Evolutionary conservation across 2,113 vertebrate species (phyloP).

Genomic region (Otolemur garnettii): DNA sequence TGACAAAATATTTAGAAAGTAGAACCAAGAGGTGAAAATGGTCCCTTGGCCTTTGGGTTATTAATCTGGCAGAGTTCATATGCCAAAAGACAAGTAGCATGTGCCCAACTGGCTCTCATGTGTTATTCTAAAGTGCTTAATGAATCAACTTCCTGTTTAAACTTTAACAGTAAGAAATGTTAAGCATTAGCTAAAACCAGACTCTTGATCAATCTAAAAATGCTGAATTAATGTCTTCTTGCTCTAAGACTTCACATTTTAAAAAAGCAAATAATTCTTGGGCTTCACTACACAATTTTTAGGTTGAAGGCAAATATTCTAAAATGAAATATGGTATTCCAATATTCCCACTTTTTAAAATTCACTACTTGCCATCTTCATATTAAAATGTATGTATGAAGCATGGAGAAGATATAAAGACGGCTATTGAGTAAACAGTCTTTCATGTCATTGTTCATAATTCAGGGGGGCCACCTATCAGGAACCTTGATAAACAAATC

Average conservation of each 20-base stretch:
- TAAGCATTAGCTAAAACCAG: background rate
- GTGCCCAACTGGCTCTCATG: background rate
- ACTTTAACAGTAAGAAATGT: background rate
- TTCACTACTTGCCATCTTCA: background rate
- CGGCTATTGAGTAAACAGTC: background rate
- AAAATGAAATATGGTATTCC: conserved; percentile 29
- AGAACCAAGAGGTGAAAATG: background rate
- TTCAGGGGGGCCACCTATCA: background rate
- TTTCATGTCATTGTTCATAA: background rate
- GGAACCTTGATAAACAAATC: background rate
- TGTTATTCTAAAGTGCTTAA: background rate
- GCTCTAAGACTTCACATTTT: background rate
- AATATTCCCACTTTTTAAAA: background rate
- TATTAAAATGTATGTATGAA: background rate
- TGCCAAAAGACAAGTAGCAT: background rate
- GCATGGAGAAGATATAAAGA: background rate
- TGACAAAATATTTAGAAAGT: conserved; percentile 12
- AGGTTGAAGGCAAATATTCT: conserved; percentile 30
- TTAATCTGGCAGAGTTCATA: background rate
- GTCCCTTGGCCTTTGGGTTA: background rate
- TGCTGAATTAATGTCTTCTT: background rate
- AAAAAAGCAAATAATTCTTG: background rate
- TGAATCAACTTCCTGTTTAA: background rate
- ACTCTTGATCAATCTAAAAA: conserved; percentile 30
- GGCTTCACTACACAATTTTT: background rate